Percentiles rank a stretch among this genome's conserved stretches.
These are phyloP conservation scores for Camponotus floridanus DNA, from an alignment of 1,140 invertebrate species.

Conservation along the genomic window DNA sequence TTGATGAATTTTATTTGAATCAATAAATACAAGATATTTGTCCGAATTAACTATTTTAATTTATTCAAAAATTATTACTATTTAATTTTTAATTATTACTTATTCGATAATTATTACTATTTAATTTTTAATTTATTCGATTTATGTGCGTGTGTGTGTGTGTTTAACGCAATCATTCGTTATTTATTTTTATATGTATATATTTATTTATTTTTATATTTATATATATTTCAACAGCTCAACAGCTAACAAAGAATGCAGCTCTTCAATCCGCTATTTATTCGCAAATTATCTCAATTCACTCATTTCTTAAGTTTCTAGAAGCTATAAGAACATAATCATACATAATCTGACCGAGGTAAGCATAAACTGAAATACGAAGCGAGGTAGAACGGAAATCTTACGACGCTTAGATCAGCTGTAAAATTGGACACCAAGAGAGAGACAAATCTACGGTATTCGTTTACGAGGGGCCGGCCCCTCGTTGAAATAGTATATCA, in stretches of 20 bases:
- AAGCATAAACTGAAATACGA: constrained; percentile 17
- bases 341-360: not conserved
- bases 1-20: too few relatives aligned
- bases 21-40: not conserved
- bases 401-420: constrained; percentile 62
- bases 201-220: constrained; percentile 37
- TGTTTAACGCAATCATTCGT: not conserved
- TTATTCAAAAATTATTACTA: too few relatives aligned
- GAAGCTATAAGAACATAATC: not conserved
- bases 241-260: not conserved
- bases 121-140: constrained; percentile 29
- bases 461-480: constrained; percentile 24
- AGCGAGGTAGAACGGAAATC: not conserved
- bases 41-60: constrained; percentile 26
- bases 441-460: constrained; percentile 67
- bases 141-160: not conserved
- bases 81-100: too few relatives aligned
- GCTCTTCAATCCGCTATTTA: not conserved
- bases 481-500: constrained; percentile 49
- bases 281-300: not conserved
- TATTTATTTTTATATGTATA: constrained; percentile 32
- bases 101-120: too few relatives aligned
- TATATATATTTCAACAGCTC: not conserved
- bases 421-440: constrained; percentile 68
- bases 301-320: not conserved